Evolutionary conservation across 92 coral and sea anemone species (phyloP).

Genomic region (Porites rus): DNA sequence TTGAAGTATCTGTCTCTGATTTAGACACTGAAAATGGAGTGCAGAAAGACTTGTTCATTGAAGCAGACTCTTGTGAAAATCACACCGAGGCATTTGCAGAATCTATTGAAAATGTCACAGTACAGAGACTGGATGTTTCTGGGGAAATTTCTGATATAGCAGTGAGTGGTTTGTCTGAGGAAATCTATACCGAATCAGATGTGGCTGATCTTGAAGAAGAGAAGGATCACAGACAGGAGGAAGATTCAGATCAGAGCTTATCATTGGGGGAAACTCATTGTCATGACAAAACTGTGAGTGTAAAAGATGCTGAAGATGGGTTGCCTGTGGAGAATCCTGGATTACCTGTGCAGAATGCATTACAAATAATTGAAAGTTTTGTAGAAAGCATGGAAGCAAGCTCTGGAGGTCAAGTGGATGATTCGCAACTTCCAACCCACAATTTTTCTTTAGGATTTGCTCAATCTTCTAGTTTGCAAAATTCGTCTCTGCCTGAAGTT

Average conservation of each 20-base stretch:
- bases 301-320: conserved; percentile 6
- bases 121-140: conserved; percentile 43
- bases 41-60: background rate
- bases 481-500: background rate
- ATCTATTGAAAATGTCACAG: conserved; percentile 38
- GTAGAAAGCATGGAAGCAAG: conserved; percentile 51
- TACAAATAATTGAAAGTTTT: conserved; percentile 42
- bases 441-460: conserved; percentile 5
- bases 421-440: background rate
- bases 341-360: conserved; percentile 42
- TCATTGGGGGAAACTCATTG: background rate
- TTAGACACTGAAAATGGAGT: background rate
- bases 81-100: background rate
- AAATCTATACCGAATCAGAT: conserved; percentile 7
- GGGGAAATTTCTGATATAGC: conserved; percentile 25
- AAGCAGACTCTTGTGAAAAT: conserved; percentile 10
- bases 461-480: conserved; percentile 3
- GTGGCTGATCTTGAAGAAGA: conserved; percentile 20
- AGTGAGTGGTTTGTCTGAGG: background rate
- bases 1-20: conserved; percentile 17
- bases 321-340: conserved; percentile 36
- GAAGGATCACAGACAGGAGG: background rate
- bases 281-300: conserved; percentile 11
- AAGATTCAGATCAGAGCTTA: conserved; percentile 15
- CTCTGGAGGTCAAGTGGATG: background rate